Evolutionary conservation across 2,113 vertebrate genomes (phyloP), one percentile per base, ranked within the genome.

Genomic region (Ranitomeya variabilis): DNA sequence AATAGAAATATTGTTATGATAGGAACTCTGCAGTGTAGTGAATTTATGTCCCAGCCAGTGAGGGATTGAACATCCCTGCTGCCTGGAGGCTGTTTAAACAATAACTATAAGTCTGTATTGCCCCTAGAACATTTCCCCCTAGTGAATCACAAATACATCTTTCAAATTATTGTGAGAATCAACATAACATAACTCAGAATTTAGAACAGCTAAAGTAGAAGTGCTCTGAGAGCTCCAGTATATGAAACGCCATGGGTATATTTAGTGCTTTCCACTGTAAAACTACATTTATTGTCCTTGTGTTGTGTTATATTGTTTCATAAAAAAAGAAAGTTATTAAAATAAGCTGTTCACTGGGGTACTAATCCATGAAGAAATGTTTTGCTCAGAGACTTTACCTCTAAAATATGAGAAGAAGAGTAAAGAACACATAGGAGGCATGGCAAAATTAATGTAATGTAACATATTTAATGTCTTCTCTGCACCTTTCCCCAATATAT

Each of bases 71-170:
- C 85, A 80, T 87, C 85, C 76, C 52, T 79, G 85, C 85, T 80
- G 76, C 85, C 85, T 79, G 76, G 76, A 87, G 85, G 85, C 85
- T 87, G 76, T 87, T 87, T 78, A 87, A 87, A 80, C 85, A 87
- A 87, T 87, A 87, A 87, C 74, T 87, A 79, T 87, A 80, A 87
- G 85, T 79, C 59, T 87, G 76, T 87, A 87, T 87, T 87, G 85
- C 85, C 85, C 85, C 76, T 54, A 66, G 85, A 87, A 87, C 85
- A 87, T 79, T 87, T 79, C 76, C 62, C 85, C 60, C 76, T 80
- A 51, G 85, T 78, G 85, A 79, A 79, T 87, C 76, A 87, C 76
- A 87, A 87, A 79, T 80, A 79, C 59, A 87, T 87, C 85, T 87
- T 77, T 87, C 60, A 87, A 78, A 87, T 79, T 87, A 87, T 79